Percentiles rank a stretch among this genome's conserved stretches.
phyloP scores from a whole-genome alignment of 2,797 vertebrate species.

The Malurus leucopterus region DNA sequence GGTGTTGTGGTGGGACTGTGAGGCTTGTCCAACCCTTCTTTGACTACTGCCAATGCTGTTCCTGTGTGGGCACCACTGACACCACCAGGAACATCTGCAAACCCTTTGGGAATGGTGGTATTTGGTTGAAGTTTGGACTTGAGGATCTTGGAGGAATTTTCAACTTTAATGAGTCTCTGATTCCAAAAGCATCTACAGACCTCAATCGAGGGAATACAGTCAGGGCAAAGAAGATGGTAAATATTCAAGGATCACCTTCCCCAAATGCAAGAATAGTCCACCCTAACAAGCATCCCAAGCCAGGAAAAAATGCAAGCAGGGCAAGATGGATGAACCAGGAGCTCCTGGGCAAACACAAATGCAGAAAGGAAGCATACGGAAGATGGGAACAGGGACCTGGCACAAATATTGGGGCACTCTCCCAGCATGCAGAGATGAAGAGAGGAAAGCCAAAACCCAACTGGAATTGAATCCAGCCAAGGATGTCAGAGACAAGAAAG shows the following conservation, averaged over 20 bases:
- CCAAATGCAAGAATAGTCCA: neutral
- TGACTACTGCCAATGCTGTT: neutral
- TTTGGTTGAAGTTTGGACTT: neutral
- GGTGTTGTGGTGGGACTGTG: neutral
- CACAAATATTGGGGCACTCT: neutral
- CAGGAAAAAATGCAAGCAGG: neutral
- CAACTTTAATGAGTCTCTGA: neutral
- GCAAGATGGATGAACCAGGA: neutral
- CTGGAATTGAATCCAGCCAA: neutral
- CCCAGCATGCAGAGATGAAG: neutral
- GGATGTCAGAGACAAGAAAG: neutral
- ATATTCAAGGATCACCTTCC: neutral
- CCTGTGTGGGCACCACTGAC: neutral
- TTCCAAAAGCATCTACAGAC: neutral
- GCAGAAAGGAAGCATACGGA: neutral
- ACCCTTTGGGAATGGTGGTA: neutral
- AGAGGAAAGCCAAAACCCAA: neutral
- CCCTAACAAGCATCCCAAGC: neutral
- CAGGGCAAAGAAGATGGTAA: neutral
- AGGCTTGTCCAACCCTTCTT: neutral
- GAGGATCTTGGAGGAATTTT: neutral
- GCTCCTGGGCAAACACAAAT: neutral
- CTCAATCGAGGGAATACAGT: neutral
- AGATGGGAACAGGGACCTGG: neutral
- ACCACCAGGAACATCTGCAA: neutral